A percentile compares a stretch with the other conserved stretches of the same genome.
Evolutionary conservation across 2,113 vertebrate genomes (phyloP).

Genomic region (Nibea coibor): DNA sequence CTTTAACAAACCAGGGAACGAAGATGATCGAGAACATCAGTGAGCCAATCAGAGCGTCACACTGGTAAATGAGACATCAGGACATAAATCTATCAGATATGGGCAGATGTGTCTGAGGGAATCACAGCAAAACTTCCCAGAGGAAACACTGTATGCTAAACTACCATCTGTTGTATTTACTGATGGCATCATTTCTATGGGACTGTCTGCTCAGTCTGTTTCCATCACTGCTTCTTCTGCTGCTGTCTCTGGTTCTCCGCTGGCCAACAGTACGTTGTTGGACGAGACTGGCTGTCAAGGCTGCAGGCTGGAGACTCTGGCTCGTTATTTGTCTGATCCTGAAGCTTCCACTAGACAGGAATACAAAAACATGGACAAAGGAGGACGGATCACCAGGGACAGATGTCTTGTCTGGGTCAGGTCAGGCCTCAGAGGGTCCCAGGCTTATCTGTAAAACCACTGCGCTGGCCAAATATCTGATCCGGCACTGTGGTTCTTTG

Average conservation of each 20-base stretch:
- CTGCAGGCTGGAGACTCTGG: conserved; percentile 62
- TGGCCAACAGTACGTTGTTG: conserved; percentile 25
- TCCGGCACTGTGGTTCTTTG: conserved; percentile 74
- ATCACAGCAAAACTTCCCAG: neutral
- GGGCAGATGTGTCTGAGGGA: conserved; percentile 4
- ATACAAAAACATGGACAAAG: neutral
- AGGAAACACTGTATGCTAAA: neutral
- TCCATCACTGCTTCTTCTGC: conserved; percentile 61
- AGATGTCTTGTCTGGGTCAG: conserved; percentile 15
- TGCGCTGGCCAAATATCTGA: conserved; percentile 83
- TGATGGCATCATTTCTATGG: conserved; percentile 52
- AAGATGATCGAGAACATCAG: neutral
- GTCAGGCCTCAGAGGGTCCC: conserved; percentile 34
- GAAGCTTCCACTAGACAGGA: conserved; percentile 47
- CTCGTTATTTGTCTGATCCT: conserved; percentile 59
- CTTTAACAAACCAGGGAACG: neutral
- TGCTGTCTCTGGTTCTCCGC: conserved; percentile 40
- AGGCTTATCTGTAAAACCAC: conserved; percentile 85
- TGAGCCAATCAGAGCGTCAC: neutral
- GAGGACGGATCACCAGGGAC: neutral
- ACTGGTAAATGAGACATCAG: neutral
- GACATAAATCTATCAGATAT: neutral
- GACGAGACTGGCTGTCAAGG: neutral
- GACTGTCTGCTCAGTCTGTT: conserved; percentile 64
- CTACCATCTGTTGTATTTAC: neutral